Conservation (phyloP, 2,888 invertebrate species). For the Baccha elongata region DNA sequence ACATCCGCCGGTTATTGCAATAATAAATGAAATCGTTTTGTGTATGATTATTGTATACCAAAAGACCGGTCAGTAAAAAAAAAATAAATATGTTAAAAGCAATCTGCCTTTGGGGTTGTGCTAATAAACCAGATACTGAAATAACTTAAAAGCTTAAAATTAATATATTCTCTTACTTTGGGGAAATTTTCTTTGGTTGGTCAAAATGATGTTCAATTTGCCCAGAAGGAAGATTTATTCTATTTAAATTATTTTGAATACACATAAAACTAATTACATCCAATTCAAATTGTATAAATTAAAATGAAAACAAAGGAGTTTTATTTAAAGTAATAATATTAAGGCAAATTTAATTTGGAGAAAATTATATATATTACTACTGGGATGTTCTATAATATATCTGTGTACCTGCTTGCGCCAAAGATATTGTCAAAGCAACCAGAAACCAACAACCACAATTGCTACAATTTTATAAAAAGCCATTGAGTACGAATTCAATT, state of each 20-base stretch:
- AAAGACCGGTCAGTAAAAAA: constrained; percentile 12
- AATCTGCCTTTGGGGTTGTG: not conserved
- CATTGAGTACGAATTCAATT: constrained; percentile 27
- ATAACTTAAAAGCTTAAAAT: constrained; percentile 6
- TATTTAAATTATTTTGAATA: constrained; percentile 10
- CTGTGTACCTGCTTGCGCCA: constrained; percentile 17
- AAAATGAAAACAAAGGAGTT: not conserved
- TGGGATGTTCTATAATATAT: not conserved
- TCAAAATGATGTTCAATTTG: constrained; percentile 3
- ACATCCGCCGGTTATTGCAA: constrained; percentile 54
- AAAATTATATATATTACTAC: not conserved
- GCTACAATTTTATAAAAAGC: not conserved
- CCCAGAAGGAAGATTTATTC: constrained; percentile 1
- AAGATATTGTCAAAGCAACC: constrained; percentile 2
- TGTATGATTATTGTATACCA: constrained; percentile 1
- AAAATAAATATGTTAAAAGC: constrained; percentile 2
- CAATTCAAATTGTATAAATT: not conserved
- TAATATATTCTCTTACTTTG: constrained; percentile 1
- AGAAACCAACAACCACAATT: not conserved
- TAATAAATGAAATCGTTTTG: constrained; percentile 48
- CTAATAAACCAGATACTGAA: not conserved
- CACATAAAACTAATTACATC: constrained; percentile 27
- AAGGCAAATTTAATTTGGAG: not conserved
- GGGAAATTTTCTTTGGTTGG: not conserved
- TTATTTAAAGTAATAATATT: not conserved